Evolutionary conservation across 2,888 invertebrate species (phyloP), one percentile per base, ranked within the genome.

Genomic region (Lepidochrysops patricia): DNA sequence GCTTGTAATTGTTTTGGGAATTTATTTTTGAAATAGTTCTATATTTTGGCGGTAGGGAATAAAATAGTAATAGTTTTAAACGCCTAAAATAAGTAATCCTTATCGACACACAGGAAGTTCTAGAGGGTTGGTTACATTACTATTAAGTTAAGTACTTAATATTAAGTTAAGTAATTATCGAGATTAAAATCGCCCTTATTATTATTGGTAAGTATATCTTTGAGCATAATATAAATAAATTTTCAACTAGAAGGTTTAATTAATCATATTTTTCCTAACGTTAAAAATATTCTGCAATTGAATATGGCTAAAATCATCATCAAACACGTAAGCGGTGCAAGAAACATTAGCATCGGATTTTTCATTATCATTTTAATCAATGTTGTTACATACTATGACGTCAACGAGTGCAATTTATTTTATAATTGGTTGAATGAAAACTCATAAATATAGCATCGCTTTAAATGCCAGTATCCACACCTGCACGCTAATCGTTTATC

Each of bases 401-500:
- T 43, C 43, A 43, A 43, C 19, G 6, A 15, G 54, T 32, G 54
- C 32, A 54, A 54, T 54, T 43, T 32, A 54, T 54, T 54, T 52
- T 54, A 32, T 54, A 54, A 54, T 32, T 19, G 27, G 54, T 54
- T 15, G 29, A 23, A 54, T 32, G 13, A 54, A 54, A 54, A 54
- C 19, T 54, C 54, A 27, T 54, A 7, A 54, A 54, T 32, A 29
- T 54, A 54, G 15, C 13, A 13, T 52, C 27, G 29, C 29, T 54
- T 54, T 54, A 54, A 54, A 32, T 54, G 54, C 54, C 54, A 29
- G 19, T 32, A 54, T 15, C 32, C 19, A 29, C 54, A 54, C 27
- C 54, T 54, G 54, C 54, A 54, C 54, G 32, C 54, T 54, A 19
- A 32, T 54, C 19, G 19, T 54, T 54, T 54, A 54, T 32, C 32